Conservation (phyloP, 2,113 vertebrate species). For the Sylvicapra grimmia region DNA sequence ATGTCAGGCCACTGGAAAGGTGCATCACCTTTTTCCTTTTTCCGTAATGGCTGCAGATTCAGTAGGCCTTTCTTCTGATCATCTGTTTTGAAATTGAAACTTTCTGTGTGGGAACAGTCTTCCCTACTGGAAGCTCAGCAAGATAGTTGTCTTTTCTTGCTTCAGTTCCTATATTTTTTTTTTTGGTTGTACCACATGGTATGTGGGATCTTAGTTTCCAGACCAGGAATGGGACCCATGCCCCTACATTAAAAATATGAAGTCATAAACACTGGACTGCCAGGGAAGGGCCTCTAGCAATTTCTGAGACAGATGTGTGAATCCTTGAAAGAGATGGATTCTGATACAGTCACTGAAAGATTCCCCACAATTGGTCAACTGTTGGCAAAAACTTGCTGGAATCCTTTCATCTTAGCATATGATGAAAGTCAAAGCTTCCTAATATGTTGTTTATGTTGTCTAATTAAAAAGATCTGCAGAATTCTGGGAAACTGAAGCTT, state of each 20-base stretch:
- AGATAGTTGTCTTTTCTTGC: constrained; percentile 83
- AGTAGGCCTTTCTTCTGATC: constrained; percentile 66
- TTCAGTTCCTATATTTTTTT: constrained; percentile 69
- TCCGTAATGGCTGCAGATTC: constrained; percentile 76
- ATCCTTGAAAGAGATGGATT: constrained; percentile 72
- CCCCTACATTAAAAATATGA: background rate
- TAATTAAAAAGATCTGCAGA: constrained; percentile 86
- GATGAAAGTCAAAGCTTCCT: constrained; percentile 83
- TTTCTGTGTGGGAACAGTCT: constrained; percentile 82
- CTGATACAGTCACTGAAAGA: background rate
- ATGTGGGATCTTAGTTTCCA: background rate
- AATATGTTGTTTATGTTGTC: constrained; percentile 85
- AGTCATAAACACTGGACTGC: background rate
- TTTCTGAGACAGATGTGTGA: constrained; percentile 83
- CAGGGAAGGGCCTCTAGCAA: constrained; percentile 10
- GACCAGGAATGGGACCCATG: background rate
- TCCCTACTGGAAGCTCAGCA: constrained; percentile 76
- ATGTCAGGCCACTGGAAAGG: background rate
- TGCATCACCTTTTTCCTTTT: background rate
- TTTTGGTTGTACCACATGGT: background rate
- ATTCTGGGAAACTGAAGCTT: constrained; percentile 83
- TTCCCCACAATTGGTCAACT: background rate
- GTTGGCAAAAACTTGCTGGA: background rate
- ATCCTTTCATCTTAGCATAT: background rate
- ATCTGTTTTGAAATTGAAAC: constrained; percentile 86